Conservation (phyloP, 2,113 vertebrate genomes). For the Echinops telfairi region DNA sequence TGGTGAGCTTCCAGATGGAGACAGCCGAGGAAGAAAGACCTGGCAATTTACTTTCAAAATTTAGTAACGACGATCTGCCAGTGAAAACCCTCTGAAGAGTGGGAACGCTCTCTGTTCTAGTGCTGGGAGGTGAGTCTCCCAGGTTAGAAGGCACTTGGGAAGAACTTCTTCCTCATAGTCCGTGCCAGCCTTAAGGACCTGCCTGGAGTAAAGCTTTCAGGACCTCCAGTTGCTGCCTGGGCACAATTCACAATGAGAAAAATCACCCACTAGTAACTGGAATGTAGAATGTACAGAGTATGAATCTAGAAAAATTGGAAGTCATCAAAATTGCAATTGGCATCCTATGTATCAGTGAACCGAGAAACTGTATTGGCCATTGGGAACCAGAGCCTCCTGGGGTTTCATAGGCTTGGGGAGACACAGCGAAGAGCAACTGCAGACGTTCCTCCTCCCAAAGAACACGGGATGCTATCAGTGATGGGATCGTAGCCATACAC, state of each 20-base stretch:
- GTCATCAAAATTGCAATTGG: neutral
- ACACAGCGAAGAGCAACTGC: neutral
- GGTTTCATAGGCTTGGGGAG: neutral
- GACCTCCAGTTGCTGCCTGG: neutral
- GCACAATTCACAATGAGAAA: neutral
- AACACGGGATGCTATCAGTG: neutral
- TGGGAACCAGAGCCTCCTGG: neutral
- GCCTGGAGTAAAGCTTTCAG: neutral
- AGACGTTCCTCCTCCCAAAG: neutral
- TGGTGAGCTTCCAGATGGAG: neutral
- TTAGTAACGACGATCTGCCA: neutral
- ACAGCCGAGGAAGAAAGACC: neutral
- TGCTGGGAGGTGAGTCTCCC: neutral
- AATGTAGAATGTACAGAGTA: neutral
- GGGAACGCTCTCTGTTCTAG: neutral
- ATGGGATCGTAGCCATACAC: neutral
- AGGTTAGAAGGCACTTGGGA: neutral
- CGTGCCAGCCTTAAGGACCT: neutral
- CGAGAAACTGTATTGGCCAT: neutral
- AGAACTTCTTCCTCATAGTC: neutral
- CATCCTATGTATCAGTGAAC: neutral
- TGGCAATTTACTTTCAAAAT: neutral
- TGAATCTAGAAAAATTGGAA: neutral
- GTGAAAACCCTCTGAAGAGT: neutral
- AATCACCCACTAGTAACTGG: neutral